Conservation (phyloP, 2,797 vertebrate genomes). For the Hydrocynus forskahlii region DNA sequence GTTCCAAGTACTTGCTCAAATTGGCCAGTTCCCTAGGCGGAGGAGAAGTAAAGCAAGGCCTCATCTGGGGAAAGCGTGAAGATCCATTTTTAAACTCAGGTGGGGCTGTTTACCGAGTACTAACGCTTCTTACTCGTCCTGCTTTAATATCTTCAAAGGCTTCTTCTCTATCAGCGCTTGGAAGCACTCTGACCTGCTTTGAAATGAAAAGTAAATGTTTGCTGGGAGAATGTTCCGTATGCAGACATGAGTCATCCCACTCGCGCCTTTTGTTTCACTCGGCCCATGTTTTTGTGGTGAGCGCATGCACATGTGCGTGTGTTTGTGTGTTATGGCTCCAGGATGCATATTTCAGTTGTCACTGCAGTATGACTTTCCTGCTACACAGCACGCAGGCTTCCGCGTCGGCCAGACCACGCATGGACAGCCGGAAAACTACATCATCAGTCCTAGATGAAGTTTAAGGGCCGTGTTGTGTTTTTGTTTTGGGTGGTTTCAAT, state of each 20-base stretch:
- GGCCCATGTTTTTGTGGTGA: slow-evolving; percentile 13
- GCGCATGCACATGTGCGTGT: background rate
- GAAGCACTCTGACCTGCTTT: slow-evolving; percentile 35
- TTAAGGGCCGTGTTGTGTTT: too few species aligned
- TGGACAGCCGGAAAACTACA: too few species aligned
- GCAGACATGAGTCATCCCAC: slow-evolving; percentile 42
- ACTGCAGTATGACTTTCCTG: too few species aligned
- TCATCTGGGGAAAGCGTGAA: slow-evolving; percentile 12
- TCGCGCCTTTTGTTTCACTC: slow-evolving; percentile 42
- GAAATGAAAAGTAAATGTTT: slow-evolving; percentile 61
- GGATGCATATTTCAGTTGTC: background rate
- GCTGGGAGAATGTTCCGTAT: slow-evolving; percentile 20
- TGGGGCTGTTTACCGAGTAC: slow-evolving; percentile 40
- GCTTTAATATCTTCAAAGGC: slow-evolving; percentile 49
- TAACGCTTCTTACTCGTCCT: background rate
- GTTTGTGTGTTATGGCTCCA: background rate
- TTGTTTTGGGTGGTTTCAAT: too few species aligned
- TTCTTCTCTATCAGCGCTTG: slow-evolving; percentile 18
- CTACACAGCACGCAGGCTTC: too few species aligned
- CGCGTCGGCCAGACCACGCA: too few species aligned
- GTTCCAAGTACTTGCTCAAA: slow-evolving; percentile 29
- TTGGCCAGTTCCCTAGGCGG: slow-evolving; percentile 15
- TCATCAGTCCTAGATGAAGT: too few species aligned
- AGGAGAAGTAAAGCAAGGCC: slow-evolving; percentile 27
- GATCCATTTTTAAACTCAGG: slow-evolving; percentile 46